Evolutionary conservation across 1,140 invertebrate species (phyloP).

Genomic region (Zaprionus kolodkinae): DNA sequence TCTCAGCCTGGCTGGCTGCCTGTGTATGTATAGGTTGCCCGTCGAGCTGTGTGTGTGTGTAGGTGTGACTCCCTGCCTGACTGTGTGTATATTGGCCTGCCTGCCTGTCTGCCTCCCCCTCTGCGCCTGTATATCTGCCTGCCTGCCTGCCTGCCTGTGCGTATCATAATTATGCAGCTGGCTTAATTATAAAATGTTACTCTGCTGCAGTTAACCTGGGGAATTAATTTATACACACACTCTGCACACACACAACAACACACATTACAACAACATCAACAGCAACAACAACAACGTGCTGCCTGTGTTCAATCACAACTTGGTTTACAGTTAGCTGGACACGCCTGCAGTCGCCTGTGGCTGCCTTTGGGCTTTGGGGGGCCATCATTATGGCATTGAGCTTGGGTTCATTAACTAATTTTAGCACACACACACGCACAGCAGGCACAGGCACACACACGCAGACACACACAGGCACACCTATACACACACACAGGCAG

Average conservation of each 20-base stretch:
- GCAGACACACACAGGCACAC: slow-evolving; percentile 2
- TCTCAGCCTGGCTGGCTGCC: slow-evolving; percentile 32
- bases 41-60: slow-evolving; percentile 32
- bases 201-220: slow-evolving; percentile 77
- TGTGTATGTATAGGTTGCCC: slow-evolving; percentile 13
- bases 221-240: slow-evolving; percentile 74
- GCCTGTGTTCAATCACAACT: slow-evolving; percentile 63
- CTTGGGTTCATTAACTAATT: slow-evolving; percentile 77
- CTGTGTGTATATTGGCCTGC: slow-evolving; percentile 1
- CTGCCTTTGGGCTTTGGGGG: slow-evolving; percentile 24
- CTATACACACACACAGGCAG: slow-evolving; percentile 32
- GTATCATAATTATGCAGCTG: slow-evolving; percentile 79
- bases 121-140: slow-evolving; percentile 30
- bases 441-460: slow-evolving; percentile 42
- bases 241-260: slow-evolving; percentile 7
- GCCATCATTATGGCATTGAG: slow-evolving; percentile 65
- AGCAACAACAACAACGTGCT: slow-evolving; percentile 2
- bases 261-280: slow-evolving; percentile 48
- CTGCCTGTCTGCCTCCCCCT: slow-evolving; percentile 13
- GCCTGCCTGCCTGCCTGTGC: slow-evolving; percentile 35
- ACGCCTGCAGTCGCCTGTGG: not conserved
- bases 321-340: slow-evolving; percentile 38
- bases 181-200: slow-evolving; percentile 82
- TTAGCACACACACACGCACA: slow-evolving; percentile 53
- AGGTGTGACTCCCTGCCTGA: slow-evolving; percentile 23